Base-by-base conservation (phyloP, 92 coral and sea anemone genomes). In the Blastomussa wellsi region DNA sequence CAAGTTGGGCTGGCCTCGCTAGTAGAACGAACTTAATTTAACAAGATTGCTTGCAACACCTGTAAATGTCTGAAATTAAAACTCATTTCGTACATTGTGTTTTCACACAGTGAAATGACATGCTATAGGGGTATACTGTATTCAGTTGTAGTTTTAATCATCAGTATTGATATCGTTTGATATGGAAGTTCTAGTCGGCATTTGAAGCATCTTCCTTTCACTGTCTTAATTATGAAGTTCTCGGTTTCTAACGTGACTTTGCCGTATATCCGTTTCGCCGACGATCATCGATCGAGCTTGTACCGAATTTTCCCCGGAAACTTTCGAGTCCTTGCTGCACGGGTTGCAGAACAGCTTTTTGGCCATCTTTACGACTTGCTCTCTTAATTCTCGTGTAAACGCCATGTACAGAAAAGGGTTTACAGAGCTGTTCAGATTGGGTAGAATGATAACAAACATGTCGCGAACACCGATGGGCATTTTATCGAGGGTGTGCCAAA, bases 381-480 rank as follows among this genome's bases (percentile, higher is more conserved):
- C 80, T 39, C 97, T 84, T 24, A 93, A 88, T 74, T 89, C 97
- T 49, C 95, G 82, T 14, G 97, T 93, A 65, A 93, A 93, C 64
- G 91, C 67, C 74, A 93, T 91, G 82, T 93, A 93, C 62, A 93
- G 76, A 8, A 93, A 62, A n/a, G 97, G 97, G 65, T 93, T 93
- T 11, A 92, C 44, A 3, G 94, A 89, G 59, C 94, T 91, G 82
- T 93, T 93, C 28, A 92, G 86, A 76, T 93, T 91, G 28, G 97
- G 97, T n/a, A 94, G 86, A 55, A 94, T 84, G 8, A 68, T 62
- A 14, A 87, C 93, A 65, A 94, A 87, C 35, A 74, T 74, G 16
- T 74, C 80, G 32, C 33, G 24, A 44, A 74, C 71, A 1, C 32
- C 87, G 17, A 44, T 39, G 33, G 44, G 75, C 28, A 70, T 70